Evolutionary conservation across 2,888 invertebrate genomes (phyloP), one percentile per base, ranked within the genome.

Genomic region (Glaucopsyche alexis): DNA sequence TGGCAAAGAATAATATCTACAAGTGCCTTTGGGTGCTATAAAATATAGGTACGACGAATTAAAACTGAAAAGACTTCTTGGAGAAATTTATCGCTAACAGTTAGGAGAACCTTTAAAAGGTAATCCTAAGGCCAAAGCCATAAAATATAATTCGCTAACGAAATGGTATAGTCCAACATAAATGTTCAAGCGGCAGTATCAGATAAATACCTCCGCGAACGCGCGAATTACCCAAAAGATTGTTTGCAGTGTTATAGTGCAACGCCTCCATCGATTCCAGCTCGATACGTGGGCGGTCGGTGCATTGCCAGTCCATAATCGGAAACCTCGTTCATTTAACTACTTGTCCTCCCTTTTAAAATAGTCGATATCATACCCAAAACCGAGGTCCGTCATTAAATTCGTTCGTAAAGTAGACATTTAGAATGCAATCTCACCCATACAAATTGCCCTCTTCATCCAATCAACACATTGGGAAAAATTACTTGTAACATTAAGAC

Each of bases 331-430:
- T 88, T 42, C 42, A 42, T 88, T 89, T 60, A 88, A 87, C 85
- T 88, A 90, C 89, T 87, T 87, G 87, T 87, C 87, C 87, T 90
- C 85, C 88, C 90, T 89, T 87, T 85, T 87, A 84, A 60, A 60
- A 83, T 84, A 83, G 82, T 80, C 81, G 83, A 85, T 88, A 87
- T 87, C 85, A 84, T n/a, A 83, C 81, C 81, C 75, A 40, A 77
- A 79, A 80, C 82, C 87, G 88, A 88, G 87, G 86, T 82, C 82
- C 79, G 79, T 85, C 85, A 86, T 84, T 87, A 87, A 83, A 82
- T 81, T 82, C 79, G 80, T 80, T 80, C 82, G 79, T 81, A 80
- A 80, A 80, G 80, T 82, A 13, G 60, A 60, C 14, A 81, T 82
- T 77, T 75, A 74, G 73, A 84, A 84, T 85, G 82, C 82, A 73